These are phyloP conservation scores for Salvelinus alpinus DNA, from an alignment of 2,113 vertebrate genomes.

Conservation along the genomic window DNA sequence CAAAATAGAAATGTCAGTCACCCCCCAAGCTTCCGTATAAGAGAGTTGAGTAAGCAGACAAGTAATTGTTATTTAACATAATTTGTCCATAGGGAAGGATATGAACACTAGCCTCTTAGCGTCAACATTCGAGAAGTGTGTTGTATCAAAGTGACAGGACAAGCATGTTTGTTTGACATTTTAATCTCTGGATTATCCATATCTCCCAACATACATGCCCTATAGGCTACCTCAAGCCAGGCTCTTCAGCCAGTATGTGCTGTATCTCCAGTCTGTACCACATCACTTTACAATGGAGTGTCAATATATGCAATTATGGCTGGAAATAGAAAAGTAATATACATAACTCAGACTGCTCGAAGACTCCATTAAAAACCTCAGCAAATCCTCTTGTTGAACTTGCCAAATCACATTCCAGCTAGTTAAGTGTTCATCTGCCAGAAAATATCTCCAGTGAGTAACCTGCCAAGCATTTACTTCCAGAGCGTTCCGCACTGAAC, in stretches of 20 bases:
- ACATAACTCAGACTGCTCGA: conserved; percentile 9
- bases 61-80: conserved; percentile 6
- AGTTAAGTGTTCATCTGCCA: conserved; percentile 45
- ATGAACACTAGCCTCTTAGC: background rate
- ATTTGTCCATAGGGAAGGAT: conserved; percentile 5
- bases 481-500: too few relatives aligned
- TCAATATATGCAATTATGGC: conserved; percentile 41
- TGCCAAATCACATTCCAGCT: conserved; percentile 40
- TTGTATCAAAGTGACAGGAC: conserved; percentile 9
- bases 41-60: conserved; percentile 1
- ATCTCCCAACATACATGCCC: background rate
- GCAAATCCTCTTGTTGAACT: conserved; percentile 29
- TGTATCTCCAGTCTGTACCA: background rate
- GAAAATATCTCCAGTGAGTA: too few relatives aligned
- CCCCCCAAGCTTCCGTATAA: background rate
- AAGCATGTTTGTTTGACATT: conserved; percentile 9
- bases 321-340: conserved; percentile 29
- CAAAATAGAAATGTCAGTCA: background rate
- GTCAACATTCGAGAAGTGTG: conserved; percentile 2
- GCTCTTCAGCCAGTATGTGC: background rate
- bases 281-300: conserved; percentile 14
- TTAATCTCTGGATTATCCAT: conserved; percentile 37
- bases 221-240: conserved; percentile 10
- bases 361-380: conserved; percentile 6
- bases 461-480: too few relatives aligned